Percentiles rank a stretch among this genome's conserved stretches.
These are phyloP conservation scores for Drosophila neotestacea DNA, from an alignment of 2,888 invertebrate species.

Conservation along the genomic window DNA sequence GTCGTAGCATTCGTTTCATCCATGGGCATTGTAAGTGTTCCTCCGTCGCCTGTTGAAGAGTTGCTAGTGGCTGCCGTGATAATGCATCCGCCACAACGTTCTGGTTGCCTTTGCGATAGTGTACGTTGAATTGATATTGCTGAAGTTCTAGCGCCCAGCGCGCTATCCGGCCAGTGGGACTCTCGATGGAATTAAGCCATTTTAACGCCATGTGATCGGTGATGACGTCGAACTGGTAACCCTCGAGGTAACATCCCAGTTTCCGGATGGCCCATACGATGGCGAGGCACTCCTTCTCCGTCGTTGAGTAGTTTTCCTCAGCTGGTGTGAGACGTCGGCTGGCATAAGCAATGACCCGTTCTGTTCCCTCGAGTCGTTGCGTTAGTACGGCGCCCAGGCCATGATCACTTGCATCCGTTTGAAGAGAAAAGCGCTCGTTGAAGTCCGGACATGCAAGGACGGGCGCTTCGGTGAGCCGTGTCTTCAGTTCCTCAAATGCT, in stretches of 20 bases:
- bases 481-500: not conserved
- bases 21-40: too few relatives aligned
- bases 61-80: constrained; percentile 17
- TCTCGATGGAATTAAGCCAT: constrained; percentile 18
- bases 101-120: constrained; percentile 19
- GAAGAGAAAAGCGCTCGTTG: not conserved
- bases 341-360: not conserved
- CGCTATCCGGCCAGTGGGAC: not conserved
- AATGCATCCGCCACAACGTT: constrained; percentile 9
- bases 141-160: constrained; percentile 8
- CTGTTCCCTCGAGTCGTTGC: not conserved
- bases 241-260: not conserved
- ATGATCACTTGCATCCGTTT: not conserved
- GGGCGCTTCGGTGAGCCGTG: not conserved
- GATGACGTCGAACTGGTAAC: not conserved
- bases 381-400: not conserved
- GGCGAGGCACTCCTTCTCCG: not conserved
- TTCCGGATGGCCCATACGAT: not conserved
- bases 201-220: constrained; percentile 4
- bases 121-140: constrained; percentile 27
- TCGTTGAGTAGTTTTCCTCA: constrained; percentile 37
- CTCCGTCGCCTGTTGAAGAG: not conserved
- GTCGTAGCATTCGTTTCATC: not conserved
- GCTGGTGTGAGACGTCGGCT: constrained; percentile 15
- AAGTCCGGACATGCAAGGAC: not conserved